Base-by-base conservation (phyloP, 2,113 vertebrate genomes). In the Entosphenus tridentatus region DNA sequence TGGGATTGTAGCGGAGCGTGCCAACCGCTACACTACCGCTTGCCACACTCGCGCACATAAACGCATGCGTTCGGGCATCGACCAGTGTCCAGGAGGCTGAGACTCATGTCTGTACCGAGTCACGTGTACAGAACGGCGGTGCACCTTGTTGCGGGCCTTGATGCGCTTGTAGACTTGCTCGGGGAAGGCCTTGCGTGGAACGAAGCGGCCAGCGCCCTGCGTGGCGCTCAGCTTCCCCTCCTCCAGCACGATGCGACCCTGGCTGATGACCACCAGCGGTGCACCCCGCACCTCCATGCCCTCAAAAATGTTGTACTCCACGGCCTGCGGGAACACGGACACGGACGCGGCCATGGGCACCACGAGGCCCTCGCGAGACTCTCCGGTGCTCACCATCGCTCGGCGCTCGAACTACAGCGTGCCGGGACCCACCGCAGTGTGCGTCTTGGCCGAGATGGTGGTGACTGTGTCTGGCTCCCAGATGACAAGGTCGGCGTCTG, bases 251-350 rank as follows among this genome's bases (percentile, higher is more conserved):
- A 96, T 86, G 81, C 93, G 95, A 18, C 92, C 92, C 80, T 95
- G 89, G 78, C 91, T 95, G 71, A 97, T 87, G 70, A 97, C 89
- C 73, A 88, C 84, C 68, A 82, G 76, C 0, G 92, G 89, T 2
- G 83, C 86, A 11, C 92, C 91, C 1, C 85, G 87, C 21, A 96
- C 82, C 81, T 97, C 91, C 85, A 89, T 85, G 67, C 92, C 92
- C 79, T 97, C 92, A 68, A 97, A 92, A 76, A 97, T 82, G 72
- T 96, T 97, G 74, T 96, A 97, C 73, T 96, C 92, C 10, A 89
- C 87, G 8, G 75, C 87, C 92, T 97, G 56, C 69, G 62, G 62
- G 39, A 5, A 39, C 39, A 39, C 6, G 39, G 39, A 39, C 39
- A 39, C 39, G 39, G 39, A 39, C 39, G 39, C 39, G 39, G 39